Evolutionary conservation across 2,888 invertebrate species (phyloP).

Genomic region (Nemotelus pantherinus): DNA sequence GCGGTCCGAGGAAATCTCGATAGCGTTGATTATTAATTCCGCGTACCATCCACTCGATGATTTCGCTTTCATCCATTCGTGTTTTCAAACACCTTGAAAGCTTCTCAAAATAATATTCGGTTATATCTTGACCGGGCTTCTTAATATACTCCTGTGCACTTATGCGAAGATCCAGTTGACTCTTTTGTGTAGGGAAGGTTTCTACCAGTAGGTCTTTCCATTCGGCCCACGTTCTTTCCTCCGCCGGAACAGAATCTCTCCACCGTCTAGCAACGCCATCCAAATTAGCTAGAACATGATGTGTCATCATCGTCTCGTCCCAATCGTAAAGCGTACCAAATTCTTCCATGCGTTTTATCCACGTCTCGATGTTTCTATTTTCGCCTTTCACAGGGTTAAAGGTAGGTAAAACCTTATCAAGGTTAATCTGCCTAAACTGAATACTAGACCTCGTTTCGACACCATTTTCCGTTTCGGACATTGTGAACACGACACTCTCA

Average conservation of each 20-base stretch:
- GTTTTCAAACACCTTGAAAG: neutral
- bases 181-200: neutral
- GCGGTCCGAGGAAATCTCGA: constrained; percentile 17
- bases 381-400: constrained; percentile 3
- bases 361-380: constrained; percentile 5
- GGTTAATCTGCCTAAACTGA: neutral
- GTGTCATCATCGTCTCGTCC: constrained; percentile 4
- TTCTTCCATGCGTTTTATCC: neutral
- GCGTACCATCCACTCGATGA: constrained; percentile 11
- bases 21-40: constrained; percentile 8
- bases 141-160: neutral
- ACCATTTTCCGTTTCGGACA: no score
- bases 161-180: neutral
- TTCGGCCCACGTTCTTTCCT: neutral
- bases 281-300: neutral
- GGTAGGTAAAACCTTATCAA: neutral
- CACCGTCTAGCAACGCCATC: constrained; percentile 1
- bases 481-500: no score
- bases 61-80: neutral
- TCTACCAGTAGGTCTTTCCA: constrained; percentile 3
- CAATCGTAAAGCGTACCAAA: neutral
- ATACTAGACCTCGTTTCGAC: neutral
- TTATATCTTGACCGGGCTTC: constrained; percentile 4
- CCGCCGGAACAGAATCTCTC: neutral
- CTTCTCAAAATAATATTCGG: constrained; percentile 22